Base-by-base conservation (phyloP, 2,888 invertebrate species). In the Eueremaeus valkanovi region DNA sequence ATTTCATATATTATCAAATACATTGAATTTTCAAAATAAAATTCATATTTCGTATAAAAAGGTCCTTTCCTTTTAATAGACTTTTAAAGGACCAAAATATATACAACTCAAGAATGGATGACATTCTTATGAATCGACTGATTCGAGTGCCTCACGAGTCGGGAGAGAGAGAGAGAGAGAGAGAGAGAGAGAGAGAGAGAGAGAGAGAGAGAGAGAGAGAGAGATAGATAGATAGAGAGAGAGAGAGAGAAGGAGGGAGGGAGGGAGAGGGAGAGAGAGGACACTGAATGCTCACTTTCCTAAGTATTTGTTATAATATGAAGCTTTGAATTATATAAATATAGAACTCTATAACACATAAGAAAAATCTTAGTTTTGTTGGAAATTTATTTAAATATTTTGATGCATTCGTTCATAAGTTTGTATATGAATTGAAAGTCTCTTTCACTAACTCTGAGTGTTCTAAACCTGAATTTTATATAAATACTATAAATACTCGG, bases 31-130 rank as follows among this genome's bases (percentile, higher is more conserved):
- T 68, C 11, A 21, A 68, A 16, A 58, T 27, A 49, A 61, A 61
- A 61, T 61, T 61, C 61, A 61, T 61, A 61, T 61, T 61, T 49
- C 16, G 27, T 58, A 61, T 61, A 61, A 61, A 33, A 33, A 61
- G 33, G 33, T 31, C 31, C n/a, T 58, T 24, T 33, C 31, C 33
- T 61, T 61, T 61, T 61, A 33, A 61, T 61, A 61, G 33, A 61
- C 13, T 61, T 18, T n/a, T n/a, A n/a, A n/a, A n/a, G n/a, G 21
- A n/a, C 31, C 2, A 13, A 31, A 29, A 24, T 9, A 49, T 29
- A 61, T 31, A 61, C 61, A 31, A 61, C 33, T 33, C 31, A 31
- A 33, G 33, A 61, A 61, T 61, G 31, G 61, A 61, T 61, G 16
- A 61, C 33, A 61, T 33, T 61, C 31, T 31, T 61, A 2, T 11